Conservation (phyloP, 1,140 invertebrate species). For the Tribolium castaneum region DNA sequence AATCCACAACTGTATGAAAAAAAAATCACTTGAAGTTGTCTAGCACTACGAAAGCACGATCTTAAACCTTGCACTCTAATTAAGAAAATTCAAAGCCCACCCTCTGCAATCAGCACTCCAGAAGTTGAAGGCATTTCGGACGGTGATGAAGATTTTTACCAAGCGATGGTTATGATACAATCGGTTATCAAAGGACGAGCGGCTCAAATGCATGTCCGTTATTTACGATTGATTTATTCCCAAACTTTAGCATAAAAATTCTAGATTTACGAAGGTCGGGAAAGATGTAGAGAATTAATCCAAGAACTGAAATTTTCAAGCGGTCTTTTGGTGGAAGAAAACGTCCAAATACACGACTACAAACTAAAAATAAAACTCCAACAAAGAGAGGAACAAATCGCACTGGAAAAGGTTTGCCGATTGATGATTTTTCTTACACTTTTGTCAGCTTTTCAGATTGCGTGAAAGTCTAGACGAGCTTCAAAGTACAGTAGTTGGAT, state of each 20-base stretch:
- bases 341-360: slow-evolving; percentile 64
- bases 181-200: slow-evolving; percentile 75
- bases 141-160: slow-evolving; percentile 68
- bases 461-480: slow-evolving; percentile 68
- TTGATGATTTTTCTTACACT: no score
- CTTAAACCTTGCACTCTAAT: slow-evolving; percentile 37
- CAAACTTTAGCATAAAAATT: slow-evolving; percentile 23
- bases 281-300: slow-evolving; percentile 75
- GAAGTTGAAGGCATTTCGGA: slow-evolving; percentile 67
- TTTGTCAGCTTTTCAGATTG: slow-evolving; percentile 50
- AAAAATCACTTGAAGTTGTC: background rate
- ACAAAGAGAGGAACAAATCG: slow-evolving; percentile 59
- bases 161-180: slow-evolving; percentile 72
- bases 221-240: slow-evolving; percentile 53
- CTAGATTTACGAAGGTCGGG: slow-evolving; percentile 77
- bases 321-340: slow-evolving; percentile 68
- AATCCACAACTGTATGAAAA: background rate
- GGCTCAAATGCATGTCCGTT: slow-evolving; percentile 73
- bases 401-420: slow-evolving; percentile 13
- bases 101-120: slow-evolving; percentile 64
- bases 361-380: slow-evolving; percentile 64
- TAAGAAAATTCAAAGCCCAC: slow-evolving; percentile 54
- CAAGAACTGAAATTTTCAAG: slow-evolving; percentile 75
- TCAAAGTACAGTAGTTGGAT: slow-evolving; percentile 73
- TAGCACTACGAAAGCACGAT: slow-evolving; percentile 5